phyloP scores from a whole-genome alignment of 64 coral and sea anemone genomes.

The Actinia equina region DNA sequence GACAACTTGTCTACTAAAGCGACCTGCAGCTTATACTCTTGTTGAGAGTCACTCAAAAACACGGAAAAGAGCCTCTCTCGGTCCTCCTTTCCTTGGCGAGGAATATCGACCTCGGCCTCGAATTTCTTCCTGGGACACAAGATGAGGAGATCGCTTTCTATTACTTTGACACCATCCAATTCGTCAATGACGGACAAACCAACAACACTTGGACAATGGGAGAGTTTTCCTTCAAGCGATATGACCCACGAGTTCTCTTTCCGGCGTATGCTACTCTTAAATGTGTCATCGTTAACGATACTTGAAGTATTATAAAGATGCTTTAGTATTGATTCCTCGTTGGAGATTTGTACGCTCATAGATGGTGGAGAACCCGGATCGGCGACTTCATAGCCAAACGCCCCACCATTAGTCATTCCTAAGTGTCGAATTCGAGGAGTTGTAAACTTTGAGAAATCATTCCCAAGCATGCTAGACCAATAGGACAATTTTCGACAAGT shows the following conservation, averaged over 20 bases:
- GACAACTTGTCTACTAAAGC: slow-evolving; percentile 30
- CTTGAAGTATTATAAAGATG: slow-evolving; percentile 29
- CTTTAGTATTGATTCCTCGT: slow-evolving; percentile 42
- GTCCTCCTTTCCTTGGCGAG: slow-evolving; percentile 34
- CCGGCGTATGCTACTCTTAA: slow-evolving; percentile 42
- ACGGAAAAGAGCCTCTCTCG: slow-evolving; percentile 66
- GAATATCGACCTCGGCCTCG: slow-evolving; percentile 43
- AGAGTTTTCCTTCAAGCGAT: slow-evolving; percentile 25
- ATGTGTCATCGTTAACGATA: slow-evolving; percentile 57
- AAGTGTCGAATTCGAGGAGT: slow-evolving; percentile 15
- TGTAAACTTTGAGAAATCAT: slow-evolving; percentile 19
- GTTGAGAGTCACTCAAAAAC: slow-evolving; percentile 31
- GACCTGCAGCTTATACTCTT: slow-evolving; percentile 37
- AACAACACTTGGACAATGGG: slow-evolving; percentile 51
- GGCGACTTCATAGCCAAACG: slow-evolving; percentile 40
- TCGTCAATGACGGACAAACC: slow-evolving; percentile 65
- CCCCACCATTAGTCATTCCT: background rate
- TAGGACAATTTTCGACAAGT: slow-evolving; percentile 49
- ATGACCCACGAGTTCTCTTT: slow-evolving; percentile 37
- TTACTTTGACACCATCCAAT: slow-evolving; percentile 44
- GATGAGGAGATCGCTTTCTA: slow-evolving; percentile 60
- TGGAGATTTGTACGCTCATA: slow-evolving; percentile 41
- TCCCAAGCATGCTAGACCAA: slow-evolving; percentile 37
- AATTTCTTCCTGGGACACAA: slow-evolving; percentile 54
- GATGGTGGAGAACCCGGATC: slow-evolving; percentile 24